A percentile compares a stretch with the other conserved stretches of the same genome.
phyloP scores from a whole-genome alignment of 37 sponge, comb jelly and placozoan species.

The Agelas oroides region DNA sequence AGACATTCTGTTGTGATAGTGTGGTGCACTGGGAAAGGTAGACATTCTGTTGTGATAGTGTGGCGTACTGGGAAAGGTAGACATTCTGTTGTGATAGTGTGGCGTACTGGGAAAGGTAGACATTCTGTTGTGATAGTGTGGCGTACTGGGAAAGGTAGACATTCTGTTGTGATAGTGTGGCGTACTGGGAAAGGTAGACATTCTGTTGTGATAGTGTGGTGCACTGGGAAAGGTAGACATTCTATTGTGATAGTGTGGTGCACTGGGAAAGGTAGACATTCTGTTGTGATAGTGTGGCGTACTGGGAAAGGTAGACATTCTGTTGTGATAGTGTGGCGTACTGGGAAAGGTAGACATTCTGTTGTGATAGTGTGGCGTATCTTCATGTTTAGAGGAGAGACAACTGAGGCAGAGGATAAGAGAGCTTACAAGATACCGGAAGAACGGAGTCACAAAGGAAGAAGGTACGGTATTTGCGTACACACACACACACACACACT shows the following conservation, averaged over 20 bases:
- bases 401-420: slow-evolving; percentile 69
- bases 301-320: too few species aligned
- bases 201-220: not conserved
- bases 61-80: too few species aligned
- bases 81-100: not conserved
- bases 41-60: not conserved
- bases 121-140: not conserved
- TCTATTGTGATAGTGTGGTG: not conserved
- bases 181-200: too few species aligned
- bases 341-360: too few species aligned
- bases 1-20: not conserved
- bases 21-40: not conserved
- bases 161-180: not conserved
- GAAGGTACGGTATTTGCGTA: slow-evolving; percentile 75
- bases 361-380: too few species aligned
- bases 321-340: not conserved
- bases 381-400: slow-evolving; percentile 54
- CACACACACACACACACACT: too few species aligned
- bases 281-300: not conserved
- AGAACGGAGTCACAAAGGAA: slow-evolving; percentile 73
- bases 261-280: not conserved
- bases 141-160: too few species aligned
- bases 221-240: not conserved
- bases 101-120: too few species aligned
- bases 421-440: slow-evolving; percentile 59